phyloP scores from a whole-genome alignment of 2,797 vertebrate species.

The Lutjanus campechanus region DNA sequence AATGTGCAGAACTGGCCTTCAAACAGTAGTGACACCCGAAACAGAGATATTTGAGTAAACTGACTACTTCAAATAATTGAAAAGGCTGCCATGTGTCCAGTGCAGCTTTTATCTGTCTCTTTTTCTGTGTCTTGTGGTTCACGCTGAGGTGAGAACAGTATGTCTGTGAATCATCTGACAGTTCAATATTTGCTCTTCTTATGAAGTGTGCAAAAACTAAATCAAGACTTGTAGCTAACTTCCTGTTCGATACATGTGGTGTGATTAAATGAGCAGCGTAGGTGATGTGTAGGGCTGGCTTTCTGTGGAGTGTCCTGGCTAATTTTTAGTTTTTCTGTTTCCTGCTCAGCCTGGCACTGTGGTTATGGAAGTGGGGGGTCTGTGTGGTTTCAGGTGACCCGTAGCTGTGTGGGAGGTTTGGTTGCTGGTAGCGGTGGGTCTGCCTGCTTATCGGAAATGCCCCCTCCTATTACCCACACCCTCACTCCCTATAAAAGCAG shows the following conservation, averaged over 20 bases:
- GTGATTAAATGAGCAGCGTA: conserved; percentile 19
- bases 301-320: conserved; percentile 21
- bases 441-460: conserved; percentile 75
- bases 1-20: too few species aligned
- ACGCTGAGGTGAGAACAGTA: not conserved
- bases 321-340: conserved; percentile 49
- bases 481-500: conserved; percentile 69
- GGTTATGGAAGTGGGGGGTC: conserved; percentile 67
- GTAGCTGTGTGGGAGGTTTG: conserved; percentile 77
- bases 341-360: conserved; percentile 50
- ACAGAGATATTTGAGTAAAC: not conserved
- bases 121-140: not conserved
- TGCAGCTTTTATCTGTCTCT: not conserved
- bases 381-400: conserved; percentile 72
- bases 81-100: not conserved
- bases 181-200: conserved; percentile 6
- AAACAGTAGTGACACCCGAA: not conserved
- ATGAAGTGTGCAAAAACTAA: conserved; percentile 9
- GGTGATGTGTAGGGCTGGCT: conserved; percentile 12
- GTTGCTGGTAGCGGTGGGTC: conserved; percentile 63
- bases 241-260: not conserved
- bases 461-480: conserved; percentile 45
- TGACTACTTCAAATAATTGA: not conserved
- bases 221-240: not conserved
- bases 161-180: not conserved